These are phyloP conservation scores for Carduelis carduelis DNA, from an alignment of 2,797 vertebrate species.

Conservation along the genomic window DNA sequence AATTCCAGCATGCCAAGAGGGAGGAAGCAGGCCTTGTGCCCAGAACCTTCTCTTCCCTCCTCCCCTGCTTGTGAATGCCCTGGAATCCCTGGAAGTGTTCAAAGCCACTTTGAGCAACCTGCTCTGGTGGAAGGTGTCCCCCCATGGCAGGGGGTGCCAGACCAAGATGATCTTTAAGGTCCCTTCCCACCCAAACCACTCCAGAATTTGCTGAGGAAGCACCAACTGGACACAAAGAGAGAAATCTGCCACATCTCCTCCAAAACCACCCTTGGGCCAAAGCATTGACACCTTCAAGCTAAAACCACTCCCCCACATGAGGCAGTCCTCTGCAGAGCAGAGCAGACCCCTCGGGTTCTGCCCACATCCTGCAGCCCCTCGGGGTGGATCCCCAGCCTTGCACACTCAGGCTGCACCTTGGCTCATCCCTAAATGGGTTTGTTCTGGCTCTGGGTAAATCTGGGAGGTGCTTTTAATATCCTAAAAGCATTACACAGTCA, in stretches of 20 bases:
- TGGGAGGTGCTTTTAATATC: no score
- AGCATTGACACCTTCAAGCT: neutral
- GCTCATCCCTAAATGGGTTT: neutral
- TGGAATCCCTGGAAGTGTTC: neutral
- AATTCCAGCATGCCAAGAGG: fast-evolving
- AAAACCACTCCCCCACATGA: fast-evolving
- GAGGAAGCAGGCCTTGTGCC: neutral
- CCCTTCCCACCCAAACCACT: neutral
- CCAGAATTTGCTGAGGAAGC: neutral
- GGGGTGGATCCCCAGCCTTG: neutral
- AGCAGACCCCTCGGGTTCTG: fast-evolving
- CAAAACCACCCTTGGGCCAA: neutral
- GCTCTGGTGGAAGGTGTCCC: neutral
- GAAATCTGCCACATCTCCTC: neutral
- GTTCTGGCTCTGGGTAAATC: no score
- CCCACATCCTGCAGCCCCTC: fast-evolving
- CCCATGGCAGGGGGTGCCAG: no score
- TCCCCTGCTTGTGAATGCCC: neutral
- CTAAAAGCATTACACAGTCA: no score
- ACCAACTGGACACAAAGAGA: neutral
- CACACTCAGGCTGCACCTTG: neutral
- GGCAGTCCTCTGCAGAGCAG: neutral
- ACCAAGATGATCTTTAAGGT: neutral
- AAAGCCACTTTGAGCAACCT: neutral
- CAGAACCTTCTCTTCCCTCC: neutral